phyloP scores from a whole-genome alignment of 2,113 vertebrate genomes.

The Beaufortia kweichowensis region DNA sequence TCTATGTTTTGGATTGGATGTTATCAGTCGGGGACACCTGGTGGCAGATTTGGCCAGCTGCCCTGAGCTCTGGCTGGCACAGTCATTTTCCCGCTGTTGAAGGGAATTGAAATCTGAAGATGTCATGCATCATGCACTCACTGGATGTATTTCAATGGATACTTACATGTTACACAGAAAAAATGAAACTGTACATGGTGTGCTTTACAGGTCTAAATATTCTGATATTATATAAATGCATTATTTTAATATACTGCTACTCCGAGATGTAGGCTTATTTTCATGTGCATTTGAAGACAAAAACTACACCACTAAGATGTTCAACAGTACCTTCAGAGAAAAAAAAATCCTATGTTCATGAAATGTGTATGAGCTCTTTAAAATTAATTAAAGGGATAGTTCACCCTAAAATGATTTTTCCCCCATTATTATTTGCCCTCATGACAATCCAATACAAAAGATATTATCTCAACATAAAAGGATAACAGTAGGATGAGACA shows the following conservation, averaged over 20 bases:
- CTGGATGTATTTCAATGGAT: constrained; percentile 62
- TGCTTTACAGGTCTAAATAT: constrained; percentile 73
- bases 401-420: not conserved
- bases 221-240: constrained; percentile 60
- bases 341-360: not conserved
- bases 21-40: constrained; percentile 75
- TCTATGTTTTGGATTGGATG: constrained; percentile 60
- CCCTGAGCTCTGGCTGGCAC: constrained; percentile 49
- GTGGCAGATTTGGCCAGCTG: constrained; percentile 69
- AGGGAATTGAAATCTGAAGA: constrained; percentile 60
- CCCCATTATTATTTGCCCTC: not conserved
- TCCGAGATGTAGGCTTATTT: constrained; percentile 71
- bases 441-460: not conserved
- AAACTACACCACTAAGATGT: constrained; percentile 64
- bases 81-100: constrained; percentile 40
- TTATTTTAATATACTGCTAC: constrained; percentile 77
- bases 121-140: constrained; percentile 58
- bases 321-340: constrained; percentile 60
- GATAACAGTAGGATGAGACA: too few species aligned
- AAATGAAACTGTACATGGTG: constrained; percentile 65
- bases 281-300: constrained; percentile 74
- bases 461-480: not conserved
- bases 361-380: constrained; percentile 13
- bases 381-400: not conserved
- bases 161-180: constrained; percentile 64